Conservation (phyloP, 1,140 invertebrate genomes). For the Drosophila kikkawai region DNA sequence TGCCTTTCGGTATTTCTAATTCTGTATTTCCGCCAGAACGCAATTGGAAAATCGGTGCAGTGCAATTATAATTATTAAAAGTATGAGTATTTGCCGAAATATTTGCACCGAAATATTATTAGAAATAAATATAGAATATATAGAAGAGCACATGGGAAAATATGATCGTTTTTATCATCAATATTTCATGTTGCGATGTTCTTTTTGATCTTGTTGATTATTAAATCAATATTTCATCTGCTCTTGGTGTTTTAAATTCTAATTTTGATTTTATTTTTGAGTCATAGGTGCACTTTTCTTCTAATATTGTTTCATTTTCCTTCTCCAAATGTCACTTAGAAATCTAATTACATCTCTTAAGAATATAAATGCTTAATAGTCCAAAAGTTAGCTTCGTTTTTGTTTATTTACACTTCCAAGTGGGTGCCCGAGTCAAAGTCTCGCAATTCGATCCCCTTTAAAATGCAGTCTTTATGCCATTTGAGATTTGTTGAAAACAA, state of each 20-base stretch:
- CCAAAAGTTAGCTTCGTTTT: background rate
- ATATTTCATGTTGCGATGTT: slow-evolving; percentile 7
- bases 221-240: slow-evolving; percentile 2
- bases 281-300: background rate
- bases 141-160: too few species aligned
- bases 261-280: background rate
- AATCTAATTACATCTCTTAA: background rate
- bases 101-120: slow-evolving; percentile 7
- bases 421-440: slow-evolving; percentile 5
- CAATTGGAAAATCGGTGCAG: slow-evolving; percentile 34
- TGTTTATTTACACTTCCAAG: slow-evolving; percentile 14
- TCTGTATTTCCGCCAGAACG: slow-evolving; percentile 10
- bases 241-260: too few species aligned
- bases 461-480: slow-evolving; percentile 2
- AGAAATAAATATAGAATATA: background rate
- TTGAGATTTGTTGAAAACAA: slow-evolving; percentile 30
- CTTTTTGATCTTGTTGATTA: slow-evolving; percentile 4
- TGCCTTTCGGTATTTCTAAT: slow-evolving; percentile 11
- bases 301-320: background rate
- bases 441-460: slow-evolving; percentile 25
- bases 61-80: slow-evolving; percentile 19
- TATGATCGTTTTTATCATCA: slow-evolving; percentile 11
- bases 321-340: background rate
- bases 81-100: background rate
- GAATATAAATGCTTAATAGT: background rate